Evolutionary conservation across 92 coral and sea anemone genomes (phyloP).

Genomic region (Siderastrea siderea): DNA sequence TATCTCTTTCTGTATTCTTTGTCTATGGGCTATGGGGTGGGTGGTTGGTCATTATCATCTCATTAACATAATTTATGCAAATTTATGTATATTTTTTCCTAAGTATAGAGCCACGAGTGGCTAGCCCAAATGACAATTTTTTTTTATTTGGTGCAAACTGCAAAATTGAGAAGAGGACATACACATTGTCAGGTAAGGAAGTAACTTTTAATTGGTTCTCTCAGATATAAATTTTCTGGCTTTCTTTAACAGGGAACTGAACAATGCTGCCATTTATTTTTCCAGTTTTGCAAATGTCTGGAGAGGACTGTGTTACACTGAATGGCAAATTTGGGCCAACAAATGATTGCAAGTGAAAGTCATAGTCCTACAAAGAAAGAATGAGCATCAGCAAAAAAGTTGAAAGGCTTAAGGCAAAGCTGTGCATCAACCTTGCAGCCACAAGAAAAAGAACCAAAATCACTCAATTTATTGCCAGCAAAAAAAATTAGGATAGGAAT

Average conservation of each 20-base stretch:
- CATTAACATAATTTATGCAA: too few relatives aligned
- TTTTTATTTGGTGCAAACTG: too few relatives aligned
- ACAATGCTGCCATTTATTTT: slow-evolving; percentile 72
- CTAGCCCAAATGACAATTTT: too few relatives aligned
- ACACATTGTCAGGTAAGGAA: slow-evolving; percentile 50
- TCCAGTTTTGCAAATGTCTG: slow-evolving; percentile 82
- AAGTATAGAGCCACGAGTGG: too few relatives aligned
- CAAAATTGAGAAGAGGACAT: too few relatives aligned
- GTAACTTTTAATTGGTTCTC: slow-evolving; percentile 69
- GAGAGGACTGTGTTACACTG: slow-evolving; percentile 26
- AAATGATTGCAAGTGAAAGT: slow-evolving; percentile 58
- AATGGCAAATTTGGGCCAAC: slow-evolving; percentile 59
- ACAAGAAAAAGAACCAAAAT: slow-evolving; percentile 25
- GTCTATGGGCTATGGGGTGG: too few relatives aligned
- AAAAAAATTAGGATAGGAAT: slow-evolving; percentile 71
- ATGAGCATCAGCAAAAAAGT: slow-evolving; percentile 36
- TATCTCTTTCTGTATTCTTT: too few relatives aligned
- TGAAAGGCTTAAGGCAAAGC: slow-evolving; percentile 6
- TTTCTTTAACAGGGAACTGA: slow-evolving; percentile 74
- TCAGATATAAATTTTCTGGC: slow-evolving; percentile 81
- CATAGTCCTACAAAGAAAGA: slow-evolving; percentile 51
- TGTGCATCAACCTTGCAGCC: slow-evolving; percentile 1
- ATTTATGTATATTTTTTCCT: too few relatives aligned
- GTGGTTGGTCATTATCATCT: too few relatives aligned
- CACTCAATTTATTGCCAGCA: slow-evolving; percentile 53